Evolutionary conservation across 1,140 invertebrate species (phyloP).

Genomic region (Dendrolimus kikuchii): DNA sequence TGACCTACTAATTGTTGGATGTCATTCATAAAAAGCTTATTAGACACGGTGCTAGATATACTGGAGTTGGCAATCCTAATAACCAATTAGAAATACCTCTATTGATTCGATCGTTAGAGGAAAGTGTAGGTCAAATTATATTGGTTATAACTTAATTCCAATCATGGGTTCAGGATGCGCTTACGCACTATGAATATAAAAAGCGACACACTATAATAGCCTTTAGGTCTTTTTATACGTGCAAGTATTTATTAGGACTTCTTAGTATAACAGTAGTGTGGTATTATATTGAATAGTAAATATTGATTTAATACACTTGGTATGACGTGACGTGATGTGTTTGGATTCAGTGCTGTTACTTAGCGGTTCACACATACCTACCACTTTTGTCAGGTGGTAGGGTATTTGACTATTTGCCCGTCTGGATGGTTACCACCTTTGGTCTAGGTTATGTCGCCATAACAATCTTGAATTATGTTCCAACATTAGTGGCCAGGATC

Average conservation of each 20-base stretch:
- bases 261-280: constrained; percentile 3
- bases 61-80: background rate
- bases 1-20: no score
- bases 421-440: no score
- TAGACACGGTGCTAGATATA: no score
- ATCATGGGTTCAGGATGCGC: constrained; percentile 42
- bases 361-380: no score
- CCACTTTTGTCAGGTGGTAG: no score
- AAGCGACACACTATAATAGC: constrained; percentile 50
- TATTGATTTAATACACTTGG: constrained; percentile 15
- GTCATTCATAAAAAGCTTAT: no score
- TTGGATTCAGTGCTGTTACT: no score
- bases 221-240: constrained; percentile 36
- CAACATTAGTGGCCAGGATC: no score
- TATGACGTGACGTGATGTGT: constrained; percentile 8
- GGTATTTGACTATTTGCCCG: no score
- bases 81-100: constrained; percentile 14
- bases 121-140: constrained; percentile 14
- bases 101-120: background rate
- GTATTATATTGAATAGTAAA: background rate
- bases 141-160: constrained; percentile 34
- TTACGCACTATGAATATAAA: constrained; percentile 37
- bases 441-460: no score
- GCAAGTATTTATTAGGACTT: constrained; percentile 19
- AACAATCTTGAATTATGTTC: no score